Percentiles rank a stretch among this genome's conserved stretches.
Evolutionary conservation across 2,797 vertebrate species (phyloP).

Genomic region (Sebastolobus alascanus): DNA sequence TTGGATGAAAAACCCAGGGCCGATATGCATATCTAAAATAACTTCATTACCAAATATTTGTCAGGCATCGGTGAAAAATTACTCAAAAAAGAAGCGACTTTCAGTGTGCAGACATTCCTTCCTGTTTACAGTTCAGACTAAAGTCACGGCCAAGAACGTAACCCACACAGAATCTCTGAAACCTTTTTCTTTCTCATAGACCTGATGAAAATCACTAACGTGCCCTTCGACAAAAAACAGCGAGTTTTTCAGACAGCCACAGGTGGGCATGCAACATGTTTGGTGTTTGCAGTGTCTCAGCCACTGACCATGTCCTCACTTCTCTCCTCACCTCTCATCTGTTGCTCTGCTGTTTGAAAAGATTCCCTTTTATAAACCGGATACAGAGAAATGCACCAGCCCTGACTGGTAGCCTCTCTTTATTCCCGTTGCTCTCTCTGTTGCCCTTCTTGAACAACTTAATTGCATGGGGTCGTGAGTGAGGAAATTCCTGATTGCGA

Average conservation of each 20-base stretch:
- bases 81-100: not conserved
- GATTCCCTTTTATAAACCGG: not conserved
- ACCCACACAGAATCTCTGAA: not conserved
- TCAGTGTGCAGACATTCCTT: not conserved
- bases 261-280: not conserved
- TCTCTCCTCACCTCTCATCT: not conserved
- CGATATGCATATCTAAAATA: not conserved
- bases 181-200: not conserved
- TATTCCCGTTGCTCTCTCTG: constrained; percentile 31
- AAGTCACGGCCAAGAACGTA: not conserved
- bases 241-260: not conserved
- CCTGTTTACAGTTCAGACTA: constrained; percentile 4
- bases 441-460: constrained; percentile 31
- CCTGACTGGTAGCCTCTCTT: constrained; percentile 31
- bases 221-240: not conserved
- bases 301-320: not conserved
- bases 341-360: not conserved
- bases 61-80: not conserved
- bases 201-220: not conserved
- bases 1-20: not conserved
- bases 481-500: constrained; percentile 36
- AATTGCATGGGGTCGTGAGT: constrained; percentile 23
- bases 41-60: constrained; percentile 20
- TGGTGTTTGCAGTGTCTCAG: not conserved
- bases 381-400: not conserved